A percentile compares a stretch with the other conserved stretches of the same genome.
phyloP scores from a whole-genome alignment of 2,797 vertebrate genomes.

The Miichthys miiuy region DNA sequence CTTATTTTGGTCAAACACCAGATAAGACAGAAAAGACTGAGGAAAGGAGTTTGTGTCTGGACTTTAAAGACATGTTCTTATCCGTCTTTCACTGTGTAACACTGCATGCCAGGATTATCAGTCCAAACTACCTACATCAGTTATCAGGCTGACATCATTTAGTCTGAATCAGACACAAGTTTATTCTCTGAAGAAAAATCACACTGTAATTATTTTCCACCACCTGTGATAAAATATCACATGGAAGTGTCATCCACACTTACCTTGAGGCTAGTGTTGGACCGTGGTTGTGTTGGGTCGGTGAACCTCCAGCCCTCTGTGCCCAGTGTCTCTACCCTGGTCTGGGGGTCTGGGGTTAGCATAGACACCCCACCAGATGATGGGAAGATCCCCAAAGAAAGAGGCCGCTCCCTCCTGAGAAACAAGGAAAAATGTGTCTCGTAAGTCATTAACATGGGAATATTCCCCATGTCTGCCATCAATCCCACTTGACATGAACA shows the following conservation, averaged over 20 bases:
- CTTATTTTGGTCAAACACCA: not conserved
- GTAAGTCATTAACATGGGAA: not conserved
- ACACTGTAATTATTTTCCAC: not conserved
- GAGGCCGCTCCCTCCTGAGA: constrained; percentile 93
- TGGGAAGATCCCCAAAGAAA: constrained; percentile 95
- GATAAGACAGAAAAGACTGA: no score
- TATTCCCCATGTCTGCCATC: not conserved
- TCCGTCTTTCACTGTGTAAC: not conserved
- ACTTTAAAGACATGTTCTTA: not conserved
- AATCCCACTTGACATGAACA: not conserved
- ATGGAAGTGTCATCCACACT: constrained; percentile 14
- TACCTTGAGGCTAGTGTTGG: constrained; percentile 96
- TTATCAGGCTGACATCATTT: not conserved
- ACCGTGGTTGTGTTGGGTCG: constrained; percentile 89
- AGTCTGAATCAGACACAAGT: not conserved
- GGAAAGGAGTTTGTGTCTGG: not conserved
- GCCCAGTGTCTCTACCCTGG: constrained; percentile 88
- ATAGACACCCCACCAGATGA: constrained; percentile 87
- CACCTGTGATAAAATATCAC: not conserved
- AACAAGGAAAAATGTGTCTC: not conserved
- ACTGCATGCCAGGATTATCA: not conserved
- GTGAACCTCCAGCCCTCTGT: constrained; percentile 93
- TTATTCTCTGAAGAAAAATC: constrained; percentile 8
- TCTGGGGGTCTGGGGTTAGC: constrained; percentile 89
- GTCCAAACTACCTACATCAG: not conserved